Conservation (phyloP, 2,797 vertebrate species). For the Lithobates pipiens region DNA sequence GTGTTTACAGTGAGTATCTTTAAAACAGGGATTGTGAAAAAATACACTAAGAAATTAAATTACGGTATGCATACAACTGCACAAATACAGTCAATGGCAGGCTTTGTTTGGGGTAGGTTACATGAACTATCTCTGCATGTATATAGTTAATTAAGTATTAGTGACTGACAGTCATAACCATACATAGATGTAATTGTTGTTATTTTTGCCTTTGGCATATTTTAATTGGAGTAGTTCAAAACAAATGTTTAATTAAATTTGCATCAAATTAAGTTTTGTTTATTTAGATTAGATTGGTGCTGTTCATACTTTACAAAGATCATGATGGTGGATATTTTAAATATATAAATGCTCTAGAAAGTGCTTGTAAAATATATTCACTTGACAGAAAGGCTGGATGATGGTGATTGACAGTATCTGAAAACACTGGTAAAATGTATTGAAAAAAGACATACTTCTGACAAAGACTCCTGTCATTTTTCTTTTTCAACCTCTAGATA, state of each 20-base stretch:
- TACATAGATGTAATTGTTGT: too few relatives aligned
- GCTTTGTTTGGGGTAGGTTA: too few relatives aligned
- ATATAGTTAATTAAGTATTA: too few relatives aligned
- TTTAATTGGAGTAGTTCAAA: background rate
- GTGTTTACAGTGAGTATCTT: too few relatives aligned
- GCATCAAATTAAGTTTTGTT: background rate
- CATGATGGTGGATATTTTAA: background rate
- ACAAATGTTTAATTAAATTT: background rate
- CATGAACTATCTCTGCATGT: too few relatives aligned
- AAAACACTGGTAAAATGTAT: constrained; percentile 43
- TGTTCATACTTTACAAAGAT: background rate
- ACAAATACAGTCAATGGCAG: too few relatives aligned
- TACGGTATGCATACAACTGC: too few relatives aligned
- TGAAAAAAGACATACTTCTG: constrained; percentile 13
- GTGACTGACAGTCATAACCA: too few relatives aligned
- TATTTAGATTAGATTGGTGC: background rate
- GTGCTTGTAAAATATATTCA: constrained; percentile 11
- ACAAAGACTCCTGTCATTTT: constrained; percentile 25
- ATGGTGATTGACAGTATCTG: constrained; percentile 53
- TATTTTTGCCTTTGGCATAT: too few relatives aligned
- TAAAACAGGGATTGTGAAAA: too few relatives aligned
- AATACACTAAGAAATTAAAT: too few relatives aligned
- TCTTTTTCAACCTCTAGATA: background rate
- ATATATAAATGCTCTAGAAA: constrained; percentile 21
- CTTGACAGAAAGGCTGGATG: constrained; percentile 39